Conservation (phyloP, 2,888 invertebrate species). For the Leptothorax acervorum region DNA sequence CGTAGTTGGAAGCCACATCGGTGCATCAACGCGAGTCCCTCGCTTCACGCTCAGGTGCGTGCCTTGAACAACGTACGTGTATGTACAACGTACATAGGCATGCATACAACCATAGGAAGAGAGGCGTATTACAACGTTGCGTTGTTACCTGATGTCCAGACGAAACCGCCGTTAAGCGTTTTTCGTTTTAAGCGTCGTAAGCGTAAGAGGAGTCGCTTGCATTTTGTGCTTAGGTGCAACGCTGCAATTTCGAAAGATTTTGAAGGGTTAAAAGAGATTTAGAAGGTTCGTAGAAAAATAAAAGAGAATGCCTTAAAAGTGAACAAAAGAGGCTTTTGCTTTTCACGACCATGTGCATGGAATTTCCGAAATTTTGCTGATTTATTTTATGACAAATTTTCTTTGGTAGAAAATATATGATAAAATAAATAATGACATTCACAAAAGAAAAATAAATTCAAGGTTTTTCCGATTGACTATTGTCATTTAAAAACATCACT, state of each 20-base stretch:
- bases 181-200: slow-evolving; percentile 63
- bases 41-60: slow-evolving; percentile 80
- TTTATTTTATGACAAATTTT: background rate
- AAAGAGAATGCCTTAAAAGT: background rate
- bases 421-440: background rate
- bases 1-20: slow-evolving; percentile 74
- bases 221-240: slow-evolving; percentile 46
- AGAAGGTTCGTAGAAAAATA: background rate
- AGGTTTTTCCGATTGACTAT: background rate
- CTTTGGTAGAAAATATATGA: background rate
- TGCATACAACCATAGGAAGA: slow-evolving; percentile 35
- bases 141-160: slow-evolving; percentile 51
- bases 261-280: background rate
- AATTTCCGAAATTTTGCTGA: background rate
- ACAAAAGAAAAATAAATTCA: background rate
- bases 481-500: background rate
- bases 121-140: slow-evolving; percentile 37
- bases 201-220: slow-evolving; percentile 60
- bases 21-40: slow-evolving; percentile 71
- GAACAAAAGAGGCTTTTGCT: background rate
- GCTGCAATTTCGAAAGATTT: slow-evolving; percentile 18
- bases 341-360: no score
- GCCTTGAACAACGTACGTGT: slow-evolving; percentile 70
- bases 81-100: slow-evolving; percentile 6
- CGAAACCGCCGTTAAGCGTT: slow-evolving; percentile 60